Conservation (phyloP, 2,888 invertebrate genomes). For the Abrostola tripartita region DNA sequence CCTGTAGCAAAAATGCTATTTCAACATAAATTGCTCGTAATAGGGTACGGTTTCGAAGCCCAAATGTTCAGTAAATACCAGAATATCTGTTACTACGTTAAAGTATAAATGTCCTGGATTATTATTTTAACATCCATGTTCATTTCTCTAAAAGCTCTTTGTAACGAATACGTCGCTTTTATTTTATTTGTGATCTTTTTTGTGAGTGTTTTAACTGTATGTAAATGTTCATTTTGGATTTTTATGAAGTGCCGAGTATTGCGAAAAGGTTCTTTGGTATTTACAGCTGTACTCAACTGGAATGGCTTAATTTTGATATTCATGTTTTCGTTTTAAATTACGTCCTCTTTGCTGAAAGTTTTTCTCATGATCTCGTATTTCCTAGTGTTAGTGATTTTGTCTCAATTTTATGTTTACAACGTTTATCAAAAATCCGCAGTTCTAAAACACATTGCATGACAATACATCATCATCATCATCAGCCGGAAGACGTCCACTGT, state of each 20-base stretch:
- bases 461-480: no score
- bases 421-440: no score
- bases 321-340: no score
- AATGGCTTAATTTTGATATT: no score
- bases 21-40: neutral
- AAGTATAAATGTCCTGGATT: conserved; percentile 1
- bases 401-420: no score
- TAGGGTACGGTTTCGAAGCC: neutral
- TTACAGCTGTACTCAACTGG: no score
- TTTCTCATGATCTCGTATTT: no score
- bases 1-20: neutral
- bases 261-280: neutral
- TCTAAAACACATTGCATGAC: no score
- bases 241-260: neutral
- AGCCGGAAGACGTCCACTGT: no score
- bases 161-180: neutral
- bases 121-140: neutral
- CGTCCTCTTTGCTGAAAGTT: no score
- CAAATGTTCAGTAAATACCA: neutral
- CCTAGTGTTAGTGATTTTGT: no score
- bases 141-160: conserved; percentile 1
- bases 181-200: neutral
- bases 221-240: neutral
- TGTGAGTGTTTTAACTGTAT: neutral
- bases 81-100: neutral